Base-by-base conservation (phyloP, 1,140 invertebrate species). In the Sycobia sp. region DNA sequence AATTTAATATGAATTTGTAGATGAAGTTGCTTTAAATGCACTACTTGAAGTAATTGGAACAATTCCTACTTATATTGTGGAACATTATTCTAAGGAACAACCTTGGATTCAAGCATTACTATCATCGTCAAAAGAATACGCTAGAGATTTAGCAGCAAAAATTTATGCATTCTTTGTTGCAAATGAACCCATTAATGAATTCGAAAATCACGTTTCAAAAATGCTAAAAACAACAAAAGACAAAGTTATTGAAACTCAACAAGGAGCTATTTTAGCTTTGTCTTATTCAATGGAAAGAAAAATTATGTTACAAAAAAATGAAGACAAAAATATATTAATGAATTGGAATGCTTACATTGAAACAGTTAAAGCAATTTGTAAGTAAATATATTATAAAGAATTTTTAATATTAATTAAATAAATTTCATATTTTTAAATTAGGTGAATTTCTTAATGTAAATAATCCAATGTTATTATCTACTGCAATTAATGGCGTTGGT, bases 41-140 rank as follows among this genome's bases (percentile, higher is more conserved):
- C 81, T 93, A 66, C 75, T 93, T 46, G 91, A 93, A 80, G 79
- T 91, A 14, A 82, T 91, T 23, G 90, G 91, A 8, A 88, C 88
- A 67, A 83, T 87, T 43, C 86, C 89, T 2, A 79, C 86, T 39
- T 77, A 84, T 44, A 82, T 90, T 68, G 79, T 87, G 7, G 71
- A 83, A 13, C 78, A 85, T 61, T 84, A 88, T 69, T 74, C 83
- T 1, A 79, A 84, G 22, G 82, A 90, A 43, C 71, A 89, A 14
- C 80, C 84, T 23, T 91, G 89, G 86, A 75, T 89, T 3, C 76
- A 83, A 65, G 86, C 84, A 65, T 82, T 91, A 47, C 84, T 91
- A 47, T 85, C 82, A 25, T 89, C 87, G n/a, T 87, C 85, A 9
- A 88, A 89, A 66, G 90, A 91, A 71, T 89, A 92, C 41, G 83